Base-by-base conservation (phyloP, 2,113 vertebrate genomes). In the Oenanthe melanoleuca region DNA sequence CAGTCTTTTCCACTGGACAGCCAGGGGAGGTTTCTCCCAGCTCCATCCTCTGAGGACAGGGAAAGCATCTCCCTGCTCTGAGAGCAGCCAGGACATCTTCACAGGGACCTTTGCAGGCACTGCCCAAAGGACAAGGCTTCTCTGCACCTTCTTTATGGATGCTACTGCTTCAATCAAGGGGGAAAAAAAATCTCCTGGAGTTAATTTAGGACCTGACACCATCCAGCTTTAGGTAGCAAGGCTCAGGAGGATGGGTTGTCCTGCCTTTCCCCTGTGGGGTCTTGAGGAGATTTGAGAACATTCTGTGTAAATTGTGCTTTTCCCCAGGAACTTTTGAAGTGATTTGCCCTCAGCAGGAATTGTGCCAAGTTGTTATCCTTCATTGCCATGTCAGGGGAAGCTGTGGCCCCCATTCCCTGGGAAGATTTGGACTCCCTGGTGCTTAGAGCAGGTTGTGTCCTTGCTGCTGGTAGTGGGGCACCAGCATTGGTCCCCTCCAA, bases 401-500 rank as follows among this genome's bases (percentile, higher is more conserved):
- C n/a, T 80, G 69, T 22, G 60, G 69, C 12, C 25, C 24, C 22
- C 57, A 24, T 26, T 8, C 38, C 14, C 7, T 25, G 52, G 55
- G 79, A 25, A n/a, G 42, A 15, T 45, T 37, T 79, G 79, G 37
- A 5, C 13, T 8, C n/a, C 21, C 4, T 29, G 33, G 34, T 1
- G 1, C 24, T 56, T 18, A 23, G 8, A n/a, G 49, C 17, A 64
- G 34, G 44, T 40, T 7, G 1, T 52, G 49, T 49, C 40, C 33
- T 80, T 0, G 2, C 73, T 80, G 66, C 49, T 67, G 77, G n/a
- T 17, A 13, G 19, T 13, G 25, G 52, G 55, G 6, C 59, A 69
- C 9, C 78, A 31, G 45, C 2, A 0, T 60, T 78, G 44, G 3
- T 31, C 33, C 26, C 31, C 23, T 6, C 14, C 1, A 1, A 1